Evolutionary conservation across 1,140 invertebrate species (phyloP), one percentile per base, ranked within the genome.

Genomic region (Chionoecetes opilio): DNA sequence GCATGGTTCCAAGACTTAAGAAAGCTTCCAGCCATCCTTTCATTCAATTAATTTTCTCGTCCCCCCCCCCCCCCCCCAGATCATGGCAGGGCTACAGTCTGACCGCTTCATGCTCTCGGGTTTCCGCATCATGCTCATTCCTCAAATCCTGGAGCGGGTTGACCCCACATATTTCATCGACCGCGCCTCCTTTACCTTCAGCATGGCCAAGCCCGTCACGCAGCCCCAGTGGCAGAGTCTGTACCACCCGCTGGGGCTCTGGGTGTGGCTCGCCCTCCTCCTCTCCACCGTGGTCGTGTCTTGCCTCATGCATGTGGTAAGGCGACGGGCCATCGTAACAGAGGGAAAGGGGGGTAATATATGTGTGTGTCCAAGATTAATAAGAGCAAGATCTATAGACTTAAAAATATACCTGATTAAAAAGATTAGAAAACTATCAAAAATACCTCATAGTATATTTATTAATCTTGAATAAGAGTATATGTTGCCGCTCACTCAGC

Each of bases 121-220:
- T 31, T 93, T 93, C 38, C 82, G 92, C 11, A 84, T 93, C 29
- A 93, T 93, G 92, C 29, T 93, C 3, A 93, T 93, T 8, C 92
- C 92, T 0, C 92, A 93, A 37, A 31, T 93, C n/a, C 38, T 93
- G n/a, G 84, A 37, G 82, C 35, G 92, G 29, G 82, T 93, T 26
- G 92, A 93, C 38, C 92, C 86, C 38, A 86, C 92, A n/a, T 93
- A 86, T 84, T 93, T 93, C 41, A 93, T 93, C 26, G 92, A 93
- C 35, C 82, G 84, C 37, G 84, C 92, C 38, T 86, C 92, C 92
- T 93, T 87, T 41, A 87, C 92, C 92, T 93, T 93, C 92, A 63
- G 26, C 31, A 93, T 93, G 92, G 38, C 38, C n/a, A 93, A 87
- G 34, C 92, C 92, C 37, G 46, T 41, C 31, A 63, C 29, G 5